Percentiles rank a stretch among this genome's conserved stretches.
Evolutionary conservation across 1,140 invertebrate genomes (phyloP).

Genomic region (Papilio machaon): DNA sequence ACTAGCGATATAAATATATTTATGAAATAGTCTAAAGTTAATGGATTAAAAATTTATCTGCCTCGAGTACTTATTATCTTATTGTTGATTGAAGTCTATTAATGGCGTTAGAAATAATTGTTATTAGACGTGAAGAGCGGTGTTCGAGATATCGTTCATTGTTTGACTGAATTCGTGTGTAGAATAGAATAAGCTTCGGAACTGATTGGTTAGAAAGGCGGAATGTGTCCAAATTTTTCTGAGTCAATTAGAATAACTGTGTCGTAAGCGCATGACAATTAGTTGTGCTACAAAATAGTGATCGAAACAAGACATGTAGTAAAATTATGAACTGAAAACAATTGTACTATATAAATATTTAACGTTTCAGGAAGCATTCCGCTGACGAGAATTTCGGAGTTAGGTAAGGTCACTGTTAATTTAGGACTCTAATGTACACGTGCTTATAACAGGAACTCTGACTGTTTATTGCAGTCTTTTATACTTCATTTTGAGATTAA

Average conservation of each 20-base stretch:
- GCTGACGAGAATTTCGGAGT: conserved; percentile 81
- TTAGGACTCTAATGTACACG: neutral
- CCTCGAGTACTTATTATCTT: neutral
- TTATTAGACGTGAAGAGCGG: conserved; percentile 20
- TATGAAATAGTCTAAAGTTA: no score
- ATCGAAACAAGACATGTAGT: conserved; percentile 20
- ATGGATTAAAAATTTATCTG: neutral
- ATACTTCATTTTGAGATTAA: neutral
- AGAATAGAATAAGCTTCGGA: neutral
- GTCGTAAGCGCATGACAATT: conserved; percentile 27
- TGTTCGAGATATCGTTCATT: neutral
- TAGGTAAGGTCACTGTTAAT: conserved; percentile 65
- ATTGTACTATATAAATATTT: conserved; percentile 41
- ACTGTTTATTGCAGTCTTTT: no score
- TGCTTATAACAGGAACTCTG: neutral
- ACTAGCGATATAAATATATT: neutral
- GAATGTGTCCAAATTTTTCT: neutral
- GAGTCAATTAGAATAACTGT: conserved; percentile 22
- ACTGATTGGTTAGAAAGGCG: neutral
- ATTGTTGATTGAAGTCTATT: conserved; percentile 22
- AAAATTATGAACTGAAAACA: neutral
- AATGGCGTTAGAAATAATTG: neutral
- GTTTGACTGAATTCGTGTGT: conserved; percentile 13
- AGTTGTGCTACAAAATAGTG: conserved; percentile 24
- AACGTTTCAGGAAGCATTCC: conserved; percentile 80